A percentile compares a stretch with the other conserved stretches of the same genome.
Evolutionary conservation across 1,140 invertebrate genomes (phyloP).

Genomic region (Meloidogyne chitwoodi): DNA sequence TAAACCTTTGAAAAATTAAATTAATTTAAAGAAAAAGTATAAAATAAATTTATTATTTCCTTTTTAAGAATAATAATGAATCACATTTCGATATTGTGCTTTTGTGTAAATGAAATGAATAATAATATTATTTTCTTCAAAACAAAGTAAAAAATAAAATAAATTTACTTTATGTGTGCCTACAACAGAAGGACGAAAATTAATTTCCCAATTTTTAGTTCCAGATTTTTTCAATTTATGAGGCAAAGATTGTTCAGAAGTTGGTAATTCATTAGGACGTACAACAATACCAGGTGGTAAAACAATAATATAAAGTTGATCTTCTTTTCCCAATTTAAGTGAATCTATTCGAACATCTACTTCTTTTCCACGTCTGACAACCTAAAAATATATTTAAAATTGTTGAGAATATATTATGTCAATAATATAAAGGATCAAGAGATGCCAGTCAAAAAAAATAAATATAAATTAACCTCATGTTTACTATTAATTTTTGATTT

Average conservation of each 20-base stretch:
- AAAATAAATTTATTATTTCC: no score
- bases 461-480: conserved; percentile 46
- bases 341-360: conserved; percentile 57
- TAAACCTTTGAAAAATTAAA: conserved; percentile 28
- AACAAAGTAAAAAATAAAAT: neutral
- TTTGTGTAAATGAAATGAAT: neutral
- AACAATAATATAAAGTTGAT: conserved; percentile 47
- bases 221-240: conserved; percentile 55
- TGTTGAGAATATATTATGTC: no score
- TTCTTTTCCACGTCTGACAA: conserved; percentile 46
- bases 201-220: conserved; percentile 53
- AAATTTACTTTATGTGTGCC: conserved; percentile 30
- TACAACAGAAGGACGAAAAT: conserved; percentile 56
- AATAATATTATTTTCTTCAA: neutral
- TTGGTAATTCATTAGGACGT: neutral
- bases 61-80: no score
- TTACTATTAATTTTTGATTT: conserved; percentile 56
- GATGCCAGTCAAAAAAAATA: conserved; percentile 20
- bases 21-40: neutral
- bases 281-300: conserved; percentile 7
- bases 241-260: neutral
- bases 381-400: neutral
- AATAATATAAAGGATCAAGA: no score
- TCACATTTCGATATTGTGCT: no score
- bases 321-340: conserved; percentile 55